A percentile compares a stretch with the other conserved stretches of the same genome.
phyloP scores from a whole-genome alignment of 1,140 invertebrate species.

The Drosophila varians region DNA sequence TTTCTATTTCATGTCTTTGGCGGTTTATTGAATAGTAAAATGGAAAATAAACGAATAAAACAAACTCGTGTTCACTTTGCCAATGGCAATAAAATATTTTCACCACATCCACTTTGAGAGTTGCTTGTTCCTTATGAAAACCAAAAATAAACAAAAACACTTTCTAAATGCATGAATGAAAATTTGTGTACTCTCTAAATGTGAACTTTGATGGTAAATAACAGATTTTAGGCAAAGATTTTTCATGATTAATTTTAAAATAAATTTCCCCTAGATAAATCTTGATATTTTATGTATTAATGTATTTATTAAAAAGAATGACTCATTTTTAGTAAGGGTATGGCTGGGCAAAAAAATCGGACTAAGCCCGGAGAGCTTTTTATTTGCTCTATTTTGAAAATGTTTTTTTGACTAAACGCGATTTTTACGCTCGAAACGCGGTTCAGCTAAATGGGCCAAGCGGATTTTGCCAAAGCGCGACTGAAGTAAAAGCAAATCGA shows the following conservation, averaged over 20 bases:
- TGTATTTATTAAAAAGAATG: background rate
- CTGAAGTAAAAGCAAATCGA: constrained; percentile 33
- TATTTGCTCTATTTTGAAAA: constrained; percentile 23
- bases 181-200: constrained; percentile 3
- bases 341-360: background rate
- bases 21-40: constrained; percentile 4
- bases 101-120: constrained; percentile 1
- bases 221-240: background rate
- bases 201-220: background rate
- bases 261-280: background rate
- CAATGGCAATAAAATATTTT: constrained; percentile 25
- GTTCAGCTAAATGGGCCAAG: constrained; percentile 44
- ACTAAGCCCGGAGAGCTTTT: background rate
- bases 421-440: constrained; percentile 46
- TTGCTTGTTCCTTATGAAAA: constrained; percentile 18
- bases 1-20: constrained; percentile 1
- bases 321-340: background rate
- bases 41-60: background rate
- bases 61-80: constrained; percentile 6
- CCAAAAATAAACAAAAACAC: constrained; percentile 2
- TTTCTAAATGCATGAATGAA: background rate
- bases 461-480: constrained; percentile 35
- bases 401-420: constrained; percentile 43
- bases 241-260: background rate
- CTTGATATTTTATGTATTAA: background rate